These are phyloP conservation scores for Pycnonotus jocosus DNA, from an alignment of 2,113 vertebrate genomes.

Conservation along the genomic window DNA sequence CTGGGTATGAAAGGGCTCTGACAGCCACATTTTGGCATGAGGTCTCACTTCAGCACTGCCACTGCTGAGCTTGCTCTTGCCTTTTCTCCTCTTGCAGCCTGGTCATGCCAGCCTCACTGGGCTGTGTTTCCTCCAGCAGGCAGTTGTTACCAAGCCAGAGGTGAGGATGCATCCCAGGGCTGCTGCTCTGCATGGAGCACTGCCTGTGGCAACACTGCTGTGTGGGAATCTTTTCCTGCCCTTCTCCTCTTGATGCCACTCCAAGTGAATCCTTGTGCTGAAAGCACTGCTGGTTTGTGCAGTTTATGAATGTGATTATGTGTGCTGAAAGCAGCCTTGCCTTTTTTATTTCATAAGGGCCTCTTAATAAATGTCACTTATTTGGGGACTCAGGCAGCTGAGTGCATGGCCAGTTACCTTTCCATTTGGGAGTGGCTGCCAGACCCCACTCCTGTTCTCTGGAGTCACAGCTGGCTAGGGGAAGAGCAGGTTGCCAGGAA, in stretches of 20 bases:
- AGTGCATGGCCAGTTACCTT: not conserved
- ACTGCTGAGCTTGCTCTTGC: not conserved
- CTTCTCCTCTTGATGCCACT: not conserved
- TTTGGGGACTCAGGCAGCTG: not conserved
- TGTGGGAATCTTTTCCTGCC: not conserved
- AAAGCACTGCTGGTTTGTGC: not conserved
- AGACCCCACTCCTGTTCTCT: not conserved
- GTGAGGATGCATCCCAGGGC: not conserved
- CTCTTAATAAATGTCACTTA: constrained; percentile 46
- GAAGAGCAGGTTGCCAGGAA: not conserved
- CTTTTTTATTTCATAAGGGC: not conserved
- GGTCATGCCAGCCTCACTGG: not conserved
- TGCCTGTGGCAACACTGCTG: not conserved
- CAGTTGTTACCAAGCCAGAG: not conserved
- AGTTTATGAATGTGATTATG: not conserved
- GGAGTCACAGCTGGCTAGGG: not conserved
- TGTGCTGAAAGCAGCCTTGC: not conserved
- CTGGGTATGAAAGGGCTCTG: not conserved
- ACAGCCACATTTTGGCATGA: not conserved
- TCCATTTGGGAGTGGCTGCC: not conserved
- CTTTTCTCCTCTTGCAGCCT: not conserved
- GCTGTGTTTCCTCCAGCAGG: not conserved
- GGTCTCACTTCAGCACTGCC: not conserved
- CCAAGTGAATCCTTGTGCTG: constrained; percentile 1
- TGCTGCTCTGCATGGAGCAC: not conserved